Conservation (phyloP, 2,888 invertebrate species). For the Schizaphis graminum region DNA sequence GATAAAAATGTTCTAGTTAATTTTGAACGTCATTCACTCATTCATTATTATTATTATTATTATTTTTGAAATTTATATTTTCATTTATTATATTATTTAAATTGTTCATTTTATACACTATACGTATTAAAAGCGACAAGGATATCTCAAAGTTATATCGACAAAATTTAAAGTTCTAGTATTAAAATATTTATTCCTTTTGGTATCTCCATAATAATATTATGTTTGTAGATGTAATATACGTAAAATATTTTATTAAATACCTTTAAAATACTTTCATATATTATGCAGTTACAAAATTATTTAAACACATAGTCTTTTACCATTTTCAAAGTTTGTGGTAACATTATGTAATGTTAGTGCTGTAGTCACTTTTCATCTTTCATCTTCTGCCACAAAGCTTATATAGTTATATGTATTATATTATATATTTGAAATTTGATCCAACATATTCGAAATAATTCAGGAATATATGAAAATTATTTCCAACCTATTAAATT, state of each 20-base stretch:
- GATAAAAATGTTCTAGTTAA: neutral
- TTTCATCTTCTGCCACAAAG: neutral
- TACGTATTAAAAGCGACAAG: neutral
- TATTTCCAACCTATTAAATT: neutral
- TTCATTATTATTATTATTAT: neutral
- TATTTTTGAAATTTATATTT: neutral
- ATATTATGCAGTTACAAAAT: neutral
- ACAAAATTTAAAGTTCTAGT: neutral
- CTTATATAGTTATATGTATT: neutral
- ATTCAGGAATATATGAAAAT: neutral
- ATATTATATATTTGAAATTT: neutral
- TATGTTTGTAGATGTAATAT: neutral
- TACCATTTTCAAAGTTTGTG: constrained; percentile 21
- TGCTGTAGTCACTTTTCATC: neutral
- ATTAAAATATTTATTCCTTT: neutral
- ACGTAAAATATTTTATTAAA: neutral
- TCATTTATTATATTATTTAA: neutral
- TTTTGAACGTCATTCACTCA: neutral
- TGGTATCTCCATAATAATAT: neutral
- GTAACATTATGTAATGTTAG: neutral
- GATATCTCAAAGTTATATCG: neutral
- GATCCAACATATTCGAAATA: neutral
- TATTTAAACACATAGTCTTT: constrained; percentile 10
- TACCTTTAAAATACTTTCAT: constrained; percentile 25
- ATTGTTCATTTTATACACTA: neutral